Evolutionary conservation across 1,140 invertebrate species (phyloP).

Genomic region (Branchinecta lynchi): DNA sequence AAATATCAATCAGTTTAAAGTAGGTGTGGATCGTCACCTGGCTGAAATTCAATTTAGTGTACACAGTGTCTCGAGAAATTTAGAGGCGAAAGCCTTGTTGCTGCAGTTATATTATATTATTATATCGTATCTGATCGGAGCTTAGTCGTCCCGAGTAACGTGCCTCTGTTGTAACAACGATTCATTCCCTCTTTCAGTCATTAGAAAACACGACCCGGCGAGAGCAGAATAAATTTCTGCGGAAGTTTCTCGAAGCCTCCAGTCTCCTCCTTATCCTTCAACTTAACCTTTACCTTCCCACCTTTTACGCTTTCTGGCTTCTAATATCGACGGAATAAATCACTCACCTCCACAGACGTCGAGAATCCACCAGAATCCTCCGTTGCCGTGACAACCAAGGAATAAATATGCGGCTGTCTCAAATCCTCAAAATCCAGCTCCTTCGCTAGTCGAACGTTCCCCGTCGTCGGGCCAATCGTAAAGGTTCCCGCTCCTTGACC

Average conservation of each 20-base stretch:
- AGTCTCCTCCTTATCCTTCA: not conserved
- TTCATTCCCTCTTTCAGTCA: no score
- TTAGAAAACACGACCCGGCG: no score
- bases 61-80: no score
- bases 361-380: conserved; percentile 91
- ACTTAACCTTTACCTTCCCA: not conserved
- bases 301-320: not conserved
- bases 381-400: conserved; percentile 76
- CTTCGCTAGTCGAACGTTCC: conserved; percentile 84
- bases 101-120: no score
- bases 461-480: conserved; percentile 81
- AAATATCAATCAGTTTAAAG: no score
- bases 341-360: conserved; percentile 71
- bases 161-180: no score
- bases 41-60: no score
- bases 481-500: conserved; percentile 78
- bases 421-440: conserved; percentile 89
- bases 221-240: no score
- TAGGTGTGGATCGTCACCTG: no score
- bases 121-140: no score
- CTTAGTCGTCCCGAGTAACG: no score
- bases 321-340: conserved; percentile 16
- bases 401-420: conserved; percentile 79
- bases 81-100: no score
- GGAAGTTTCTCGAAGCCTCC: not conserved